Conservation (phyloP, 2,888 invertebrate genomes). For the Villa cingulata region DNA sequence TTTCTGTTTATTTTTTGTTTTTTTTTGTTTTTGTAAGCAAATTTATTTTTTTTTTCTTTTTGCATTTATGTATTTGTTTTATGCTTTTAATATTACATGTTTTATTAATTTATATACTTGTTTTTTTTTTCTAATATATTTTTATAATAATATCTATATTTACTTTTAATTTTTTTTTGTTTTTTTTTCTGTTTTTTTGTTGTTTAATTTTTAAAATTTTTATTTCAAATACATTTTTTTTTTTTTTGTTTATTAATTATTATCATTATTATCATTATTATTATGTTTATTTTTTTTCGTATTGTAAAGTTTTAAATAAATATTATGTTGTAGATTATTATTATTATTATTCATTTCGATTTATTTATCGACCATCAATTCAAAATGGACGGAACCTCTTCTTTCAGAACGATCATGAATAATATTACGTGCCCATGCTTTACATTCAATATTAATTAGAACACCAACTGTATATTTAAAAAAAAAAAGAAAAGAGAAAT, state of each 20-base stretch:
- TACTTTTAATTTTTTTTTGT: no score
- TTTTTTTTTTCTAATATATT: no score
- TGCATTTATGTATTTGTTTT: no score
- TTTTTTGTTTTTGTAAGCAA: no score
- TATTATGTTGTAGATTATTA: background rate
- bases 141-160: no score
- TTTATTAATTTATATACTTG: no score
- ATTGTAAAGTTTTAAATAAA: background rate
- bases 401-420: slow-evolving; percentile 75
- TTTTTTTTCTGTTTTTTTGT: no score
- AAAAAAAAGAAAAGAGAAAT: background rate
- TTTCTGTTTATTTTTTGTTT: no score
- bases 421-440: slow-evolving; percentile 86
- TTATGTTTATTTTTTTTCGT: slow-evolving; percentile 12
- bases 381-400: slow-evolving; percentile 88
- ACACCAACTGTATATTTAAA: slow-evolving; percentile 52
- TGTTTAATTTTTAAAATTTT: background rate
- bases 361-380: slow-evolving; percentile 78
- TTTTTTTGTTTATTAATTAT: slow-evolving; percentile 9
- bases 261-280: slow-evolving; percentile 5
- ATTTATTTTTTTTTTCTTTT: no score
- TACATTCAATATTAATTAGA: slow-evolving; percentile 85
- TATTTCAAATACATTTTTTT: slow-evolving; percentile 8
- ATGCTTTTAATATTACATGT: no score
- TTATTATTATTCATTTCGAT: slow-evolving; percentile 16